These are phyloP conservation scores for Antedon mediterranea DNA, from an alignment of 53 echinoderm and acorn worm genomes.

Conservation along the genomic window DNA sequence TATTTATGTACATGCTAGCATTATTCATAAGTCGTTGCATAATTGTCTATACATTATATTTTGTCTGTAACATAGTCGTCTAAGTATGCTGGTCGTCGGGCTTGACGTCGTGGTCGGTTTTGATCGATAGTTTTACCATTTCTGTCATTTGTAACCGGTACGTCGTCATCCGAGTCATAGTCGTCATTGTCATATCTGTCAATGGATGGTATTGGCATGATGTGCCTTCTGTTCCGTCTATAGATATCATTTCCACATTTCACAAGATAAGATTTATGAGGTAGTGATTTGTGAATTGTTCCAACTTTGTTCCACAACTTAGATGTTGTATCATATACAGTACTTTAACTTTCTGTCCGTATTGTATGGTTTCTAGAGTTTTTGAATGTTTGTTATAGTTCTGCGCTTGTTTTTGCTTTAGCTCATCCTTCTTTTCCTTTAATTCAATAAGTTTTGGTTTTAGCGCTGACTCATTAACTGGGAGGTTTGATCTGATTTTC, in stretches of 20 bases:
- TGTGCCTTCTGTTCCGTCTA: no score
- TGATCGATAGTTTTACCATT: neutral
- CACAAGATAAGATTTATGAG: no score
- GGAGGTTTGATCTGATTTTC: slow-evolving; percentile 6
- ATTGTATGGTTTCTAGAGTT: neutral
- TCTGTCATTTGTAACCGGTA: neutral
- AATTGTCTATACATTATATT: no score
- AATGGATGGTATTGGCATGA: no score
- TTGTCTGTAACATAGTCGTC: neutral
- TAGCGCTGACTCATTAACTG: neutral
- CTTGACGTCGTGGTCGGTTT: neutral
- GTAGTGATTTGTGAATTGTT: no score
- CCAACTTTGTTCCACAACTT: no score
- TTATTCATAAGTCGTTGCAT: no score
- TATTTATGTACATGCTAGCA: no score
- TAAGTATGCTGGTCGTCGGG: neutral
- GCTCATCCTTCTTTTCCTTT: neutral
- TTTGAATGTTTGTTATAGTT: neutral
- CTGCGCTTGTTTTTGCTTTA: neutral
- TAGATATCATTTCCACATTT: no score
- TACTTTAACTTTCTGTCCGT: neutral
- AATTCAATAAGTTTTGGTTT: neutral
- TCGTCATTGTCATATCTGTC: neutral
- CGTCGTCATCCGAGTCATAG: neutral
- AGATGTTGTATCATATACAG: neutral